Percentiles rank a stretch among this genome's conserved stretches.
Conservation (phyloP, 2,888 invertebrate genomes). For the Endomychus coccineus region DNA sequence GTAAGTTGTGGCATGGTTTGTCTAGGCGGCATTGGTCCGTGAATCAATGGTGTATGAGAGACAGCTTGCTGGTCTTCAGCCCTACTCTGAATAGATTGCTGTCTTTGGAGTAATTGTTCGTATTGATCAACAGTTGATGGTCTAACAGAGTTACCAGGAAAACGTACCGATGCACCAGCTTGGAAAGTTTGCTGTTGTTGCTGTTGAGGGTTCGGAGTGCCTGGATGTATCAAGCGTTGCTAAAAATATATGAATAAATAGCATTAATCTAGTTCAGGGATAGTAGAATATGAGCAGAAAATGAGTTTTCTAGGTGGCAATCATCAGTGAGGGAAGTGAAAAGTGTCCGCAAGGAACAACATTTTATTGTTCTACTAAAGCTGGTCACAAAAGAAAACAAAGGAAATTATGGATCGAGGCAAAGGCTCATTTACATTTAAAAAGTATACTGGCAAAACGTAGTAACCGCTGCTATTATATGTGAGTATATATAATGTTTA, state of each 20-base stretch:
- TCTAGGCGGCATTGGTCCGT: constrained; percentile 2
- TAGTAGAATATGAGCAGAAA: too few relatives aligned
- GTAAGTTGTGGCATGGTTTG: constrained; percentile 9
- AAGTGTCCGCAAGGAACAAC: too few relatives aligned
- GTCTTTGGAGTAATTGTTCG: constrained; percentile 34
- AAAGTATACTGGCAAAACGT: too few relatives aligned
- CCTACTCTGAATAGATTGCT: constrained; percentile 24
- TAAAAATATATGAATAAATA: not conserved
- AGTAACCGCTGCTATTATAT: too few relatives aligned
- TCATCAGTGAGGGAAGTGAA: too few relatives aligned
- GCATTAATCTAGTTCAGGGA: too few relatives aligned
- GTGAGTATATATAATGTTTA: too few relatives aligned
- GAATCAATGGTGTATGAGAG: constrained; percentile 5
- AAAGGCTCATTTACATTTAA: too few relatives aligned
- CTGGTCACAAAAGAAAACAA: too few relatives aligned
- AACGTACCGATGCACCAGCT: constrained; percentile 21
- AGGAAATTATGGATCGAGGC: too few relatives aligned
- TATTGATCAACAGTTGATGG: constrained; percentile 36
- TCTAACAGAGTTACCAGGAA: constrained; percentile 24
- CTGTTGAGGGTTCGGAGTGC: constrained; percentile 6
- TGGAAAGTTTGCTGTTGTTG: constrained; percentile 20
- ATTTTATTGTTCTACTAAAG: too few relatives aligned
- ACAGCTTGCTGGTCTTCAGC: constrained; percentile 4
- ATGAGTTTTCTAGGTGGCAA: too few relatives aligned
- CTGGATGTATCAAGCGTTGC: constrained; percentile 7